phyloP scores from a whole-genome alignment of 1,140 invertebrate genomes.

The Fopius arisanus region DNA sequence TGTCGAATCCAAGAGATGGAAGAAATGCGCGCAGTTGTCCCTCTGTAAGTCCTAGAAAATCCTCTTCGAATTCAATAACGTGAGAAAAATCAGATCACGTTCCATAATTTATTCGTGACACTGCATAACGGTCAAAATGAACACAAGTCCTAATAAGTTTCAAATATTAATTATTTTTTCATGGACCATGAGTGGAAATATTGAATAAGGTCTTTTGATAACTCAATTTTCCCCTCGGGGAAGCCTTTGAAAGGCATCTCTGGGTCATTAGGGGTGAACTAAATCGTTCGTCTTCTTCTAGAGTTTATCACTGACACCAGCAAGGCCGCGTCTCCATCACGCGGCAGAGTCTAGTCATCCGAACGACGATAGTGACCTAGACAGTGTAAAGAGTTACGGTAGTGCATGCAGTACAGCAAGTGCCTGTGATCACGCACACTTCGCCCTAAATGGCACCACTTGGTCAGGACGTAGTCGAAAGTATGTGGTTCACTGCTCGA shows the following conservation, averaged over 20 bases:
- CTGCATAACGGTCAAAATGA: too few relatives aligned
- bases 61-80: too few relatives aligned
- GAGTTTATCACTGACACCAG: constrained; percentile 64
- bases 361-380: constrained; percentile 75
- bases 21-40: constrained; percentile 50
- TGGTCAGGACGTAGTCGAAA: constrained; percentile 70
- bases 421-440: constrained; percentile 78
- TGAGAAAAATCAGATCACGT: too few relatives aligned
- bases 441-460: constrained; percentile 82
- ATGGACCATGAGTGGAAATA: too few relatives aligned
- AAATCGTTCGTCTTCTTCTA: constrained; percentile 37
- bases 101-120: too few relatives aligned
- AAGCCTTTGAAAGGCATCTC: neutral
- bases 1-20: constrained; percentile 31
- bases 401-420: constrained; percentile 76
- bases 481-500: constrained; percentile 84
- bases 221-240: too few relatives aligned
- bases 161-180: too few relatives aligned
- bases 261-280: neutral
- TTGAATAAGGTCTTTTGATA: too few relatives aligned
- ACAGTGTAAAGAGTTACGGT: constrained; percentile 79
- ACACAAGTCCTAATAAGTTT: too few relatives aligned
- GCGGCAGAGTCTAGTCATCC: constrained; percentile 43
- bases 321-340: constrained; percentile 49
- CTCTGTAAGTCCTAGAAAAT: constrained; percentile 39